These are phyloP conservation scores for Drosophila subsilvestris DNA, from an alignment of 2,888 invertebrate genomes.

Conservation along the genomic window DNA sequence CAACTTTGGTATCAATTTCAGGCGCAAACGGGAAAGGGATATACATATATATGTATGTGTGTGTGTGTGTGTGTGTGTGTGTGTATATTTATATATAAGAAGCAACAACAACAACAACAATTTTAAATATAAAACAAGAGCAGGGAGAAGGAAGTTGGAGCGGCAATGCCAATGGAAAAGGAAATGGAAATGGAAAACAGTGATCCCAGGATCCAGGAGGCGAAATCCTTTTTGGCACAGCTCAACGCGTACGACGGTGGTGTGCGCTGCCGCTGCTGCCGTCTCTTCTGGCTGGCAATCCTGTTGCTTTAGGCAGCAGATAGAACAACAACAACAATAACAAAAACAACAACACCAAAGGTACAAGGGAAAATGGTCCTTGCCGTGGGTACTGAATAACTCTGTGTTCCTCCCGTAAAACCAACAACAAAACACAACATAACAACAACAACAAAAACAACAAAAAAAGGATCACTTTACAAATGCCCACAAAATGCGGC, in stretches of 20 bases:
- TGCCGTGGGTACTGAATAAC: constrained; percentile 15
- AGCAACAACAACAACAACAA: constrained; percentile 39
- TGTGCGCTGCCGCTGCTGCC: constrained; percentile 8
- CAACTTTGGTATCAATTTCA: constrained; percentile 68
- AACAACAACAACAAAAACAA: constrained; percentile 30
- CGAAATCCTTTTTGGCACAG: constrained; percentile 80
- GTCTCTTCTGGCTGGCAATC: constrained; percentile 53
- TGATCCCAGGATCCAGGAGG: constrained; percentile 32
- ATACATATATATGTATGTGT: no score
- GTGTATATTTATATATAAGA: not conserved
- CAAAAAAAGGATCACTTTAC: constrained; percentile 75
- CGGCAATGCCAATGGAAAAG: not conserved
- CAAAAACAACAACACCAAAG: not conserved
- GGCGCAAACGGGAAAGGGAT: constrained; percentile 24
- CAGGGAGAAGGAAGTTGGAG: not conserved
- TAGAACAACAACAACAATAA: constrained; percentile 22
- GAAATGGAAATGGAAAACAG: not conserved
- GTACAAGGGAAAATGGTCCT: constrained; percentile 54
- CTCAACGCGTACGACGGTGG: constrained; percentile 67
- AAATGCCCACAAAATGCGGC: constrained; percentile 80
- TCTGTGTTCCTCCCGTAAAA: constrained; percentile 46
- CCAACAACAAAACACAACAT: constrained; percentile 32
- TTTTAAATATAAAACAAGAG: constrained; percentile 56
- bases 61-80: not conserved
- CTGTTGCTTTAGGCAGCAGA: constrained; percentile 73